Base-by-base conservation (phyloP, 1,140 invertebrate genomes). In the Lepidostoma basale region DNA sequence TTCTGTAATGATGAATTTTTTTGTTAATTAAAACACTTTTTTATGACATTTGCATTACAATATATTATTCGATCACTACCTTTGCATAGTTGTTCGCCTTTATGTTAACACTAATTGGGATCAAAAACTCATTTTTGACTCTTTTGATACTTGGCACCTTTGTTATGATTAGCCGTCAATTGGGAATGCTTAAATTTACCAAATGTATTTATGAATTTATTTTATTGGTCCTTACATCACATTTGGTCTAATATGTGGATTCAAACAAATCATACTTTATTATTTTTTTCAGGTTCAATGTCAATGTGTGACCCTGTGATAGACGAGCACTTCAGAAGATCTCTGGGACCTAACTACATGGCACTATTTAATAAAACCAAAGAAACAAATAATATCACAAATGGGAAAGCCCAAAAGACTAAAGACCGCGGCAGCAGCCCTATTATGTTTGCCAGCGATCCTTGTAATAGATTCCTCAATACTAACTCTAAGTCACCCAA, bases 251-350 rank as follows among this genome's bases (percentile, higher is more conserved):
- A n/a, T n/a, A n/a, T n/a, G n/a, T n/a, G n/a, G n/a, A n/a, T n/a
- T n/a, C n/a, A n/a, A n/a, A n/a, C n/a, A n/a, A n/a, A n/a, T n/a
- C n/a, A n/a, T n/a, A n/a, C 12, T 33, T 33, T 33, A 6, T 33
- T 6, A 33, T 72, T 68, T 39, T 63, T 79, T 77, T 9, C 77
- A 89, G 88, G 87, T 73, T 85, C 85, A 20, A 85, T 88, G 75
- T 87, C 88, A 3, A 87, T 88, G 84, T 88, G 90, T 76, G 94
- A 97, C 81, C 92, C 93, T 9, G 92, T 93, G 30, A 97, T 98
- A 76, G 95, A 98, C 78, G 96, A 98, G 77, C 96, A 98, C 81
- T 98, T 98, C 81, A 85, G 95, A 59, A 88, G 95, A 68, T 97
- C 95, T 4, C 83, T 98, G 60, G 95, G 95, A 40, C 90, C 93